These are phyloP conservation scores for Zootoca vivipara DNA, from an alignment of 2,113 vertebrate genomes.

Conservation along the genomic window DNA sequence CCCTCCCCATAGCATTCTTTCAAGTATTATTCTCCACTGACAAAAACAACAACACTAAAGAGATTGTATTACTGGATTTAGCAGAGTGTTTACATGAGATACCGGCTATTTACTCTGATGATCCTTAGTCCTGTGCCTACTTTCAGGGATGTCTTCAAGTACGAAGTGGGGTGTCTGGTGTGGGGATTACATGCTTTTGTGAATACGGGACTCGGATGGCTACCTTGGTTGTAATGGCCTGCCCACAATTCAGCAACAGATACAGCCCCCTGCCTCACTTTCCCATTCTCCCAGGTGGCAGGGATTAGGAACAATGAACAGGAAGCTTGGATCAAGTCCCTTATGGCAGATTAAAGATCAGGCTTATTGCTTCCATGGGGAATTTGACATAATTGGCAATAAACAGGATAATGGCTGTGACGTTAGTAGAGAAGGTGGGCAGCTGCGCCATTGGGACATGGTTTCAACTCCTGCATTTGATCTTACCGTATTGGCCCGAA, in stretches of 20 bases:
- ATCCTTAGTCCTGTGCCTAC: not conserved
- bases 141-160: not conserved
- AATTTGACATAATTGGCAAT: not conserved
- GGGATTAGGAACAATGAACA: conserved; percentile 29
- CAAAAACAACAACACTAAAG: not conserved
- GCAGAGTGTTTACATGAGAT: not conserved
- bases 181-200: not conserved
- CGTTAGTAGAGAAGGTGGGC: not conserved
- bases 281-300: not conserved
- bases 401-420: conserved; percentile 17
- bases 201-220: not conserved
- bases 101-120: not conserved
- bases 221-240: not conserved
- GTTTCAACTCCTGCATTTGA: not conserved
- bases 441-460: not conserved
- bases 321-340: conserved; percentile 16
- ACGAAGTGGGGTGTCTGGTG: not conserved
- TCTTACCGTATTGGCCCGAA: not conserved
- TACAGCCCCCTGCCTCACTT: not conserved
- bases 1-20: not conserved
- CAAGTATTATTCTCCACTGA: not conserved
- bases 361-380: conserved; percentile 24
- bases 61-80: not conserved
- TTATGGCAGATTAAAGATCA: conserved; percentile 31
- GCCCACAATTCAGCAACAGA: not conserved